A percentile compares a stretch with the other conserved stretches of the same genome.
Evolutionary conservation across 2,888 invertebrate genomes (phyloP).

Genomic region (Eilema depressum): DNA sequence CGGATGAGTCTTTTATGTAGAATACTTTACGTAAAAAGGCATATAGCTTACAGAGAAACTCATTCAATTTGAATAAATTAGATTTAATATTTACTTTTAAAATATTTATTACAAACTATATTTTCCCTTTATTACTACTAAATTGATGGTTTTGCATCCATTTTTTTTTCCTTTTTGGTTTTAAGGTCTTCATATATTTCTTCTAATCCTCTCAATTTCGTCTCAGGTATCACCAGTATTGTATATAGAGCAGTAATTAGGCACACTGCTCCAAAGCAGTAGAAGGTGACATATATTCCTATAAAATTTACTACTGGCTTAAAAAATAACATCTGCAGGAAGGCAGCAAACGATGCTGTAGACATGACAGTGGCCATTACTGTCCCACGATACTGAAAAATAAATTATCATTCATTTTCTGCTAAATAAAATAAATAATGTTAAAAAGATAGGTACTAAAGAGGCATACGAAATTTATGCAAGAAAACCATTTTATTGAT

Average conservation of each 20-base stretch:
- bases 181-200: conserved; percentile 70
- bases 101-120: background rate
- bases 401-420: background rate
- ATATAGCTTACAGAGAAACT: too few species aligned
- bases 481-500: too few species aligned
- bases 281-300: conserved; percentile 70
- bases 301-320: conserved; percentile 67
- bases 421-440: too few species aligned
- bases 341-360: conserved; percentile 59
- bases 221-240: conserved; percentile 69
- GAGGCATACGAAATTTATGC: too few species aligned
- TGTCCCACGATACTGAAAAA: conserved; percentile 76
- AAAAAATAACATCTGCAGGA: conserved; percentile 74
- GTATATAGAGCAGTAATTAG: conserved; percentile 63
- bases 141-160: conserved; percentile 20
- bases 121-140: background rate
- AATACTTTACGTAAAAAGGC: too few species aligned
- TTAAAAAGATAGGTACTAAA: too few species aligned
- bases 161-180: conserved; percentile 66
- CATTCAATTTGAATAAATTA: background rate
- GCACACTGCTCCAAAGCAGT: conserved; percentile 69
- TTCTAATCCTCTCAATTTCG: conserved; percentile 64
- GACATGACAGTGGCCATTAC: conserved; percentile 73
- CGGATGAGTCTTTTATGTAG: too few species aligned
- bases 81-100: background rate